Evolutionary conservation across 1,140 invertebrate genomes (phyloP), one percentile per base, ranked within the genome.

Genomic region (Megalopta genalis): DNA sequence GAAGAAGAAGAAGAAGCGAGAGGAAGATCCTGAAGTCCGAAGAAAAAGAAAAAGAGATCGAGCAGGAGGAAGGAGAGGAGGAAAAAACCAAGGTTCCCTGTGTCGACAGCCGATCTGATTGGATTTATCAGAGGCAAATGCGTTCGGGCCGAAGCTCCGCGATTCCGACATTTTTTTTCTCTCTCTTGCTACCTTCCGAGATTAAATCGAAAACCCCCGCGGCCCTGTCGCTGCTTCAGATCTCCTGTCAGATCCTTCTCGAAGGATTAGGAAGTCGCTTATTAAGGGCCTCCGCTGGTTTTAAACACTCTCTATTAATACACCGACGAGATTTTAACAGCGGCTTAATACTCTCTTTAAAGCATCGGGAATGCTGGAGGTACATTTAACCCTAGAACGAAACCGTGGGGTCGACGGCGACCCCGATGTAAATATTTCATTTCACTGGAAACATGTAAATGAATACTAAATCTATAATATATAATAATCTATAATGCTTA

Each of bases 121-220:
- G 88, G 88, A 88, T 89, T 89, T 88, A 87, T 85, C 63, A 81
- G 73, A 69, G 77, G 71, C 78, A 88, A 85, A 88, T 86, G 80
- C 87, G 66, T 46, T 76, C 25, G 75, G 75, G 64, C 25, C 54
- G 75, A 69, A 66, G 25, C 57, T 54, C 37, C 69, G 81, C 65
- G 77, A 63, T 63, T 65, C 63, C 32, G 32, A 32, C 32, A 32
- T 32, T 32, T 32, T 32, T 4, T 32, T 32, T 32, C 32, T 32
- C 32, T 32, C 32, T 32, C 32, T 32, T 85, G 68, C 72, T 81
- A 81, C 73, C 80, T 75, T 79, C 65, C 70, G 52, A 84, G 82
- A 84, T 84, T 84, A 80, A 84, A 84, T 84, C 82, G 81, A 52
- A 83, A 52, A 69, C 68, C 74, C 79, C 57, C 42, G 18, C 27